A percentile compares a stretch with the other conserved stretches of the same genome.
Conservation (phyloP, 2,113 vertebrate genomes). For the Callocephalon fimbriatum region DNA sequence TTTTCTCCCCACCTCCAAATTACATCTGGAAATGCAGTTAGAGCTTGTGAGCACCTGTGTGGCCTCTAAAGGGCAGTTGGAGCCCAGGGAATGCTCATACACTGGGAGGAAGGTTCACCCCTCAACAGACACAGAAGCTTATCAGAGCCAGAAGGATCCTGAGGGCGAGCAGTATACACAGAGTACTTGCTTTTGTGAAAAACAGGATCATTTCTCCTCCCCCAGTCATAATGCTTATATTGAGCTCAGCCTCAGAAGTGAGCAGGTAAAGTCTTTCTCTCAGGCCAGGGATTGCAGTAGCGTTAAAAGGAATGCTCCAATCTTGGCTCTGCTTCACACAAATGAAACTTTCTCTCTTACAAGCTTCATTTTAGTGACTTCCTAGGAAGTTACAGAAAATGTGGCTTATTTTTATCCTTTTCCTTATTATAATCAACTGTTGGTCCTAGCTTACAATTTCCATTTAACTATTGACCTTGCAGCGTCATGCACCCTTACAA, state of each 20-base stretch:
- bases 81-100: background rate
- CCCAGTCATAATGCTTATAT: background rate
- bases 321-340: background rate
- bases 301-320: background rate
- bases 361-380: background rate
- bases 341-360: background rate
- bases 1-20: background rate
- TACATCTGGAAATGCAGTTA: background rate
- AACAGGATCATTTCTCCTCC: background rate
- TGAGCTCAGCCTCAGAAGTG: background rate
- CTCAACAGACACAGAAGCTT: background rate
- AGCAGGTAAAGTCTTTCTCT: background rate
- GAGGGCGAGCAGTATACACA: background rate
- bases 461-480: background rate
- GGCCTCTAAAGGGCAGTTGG: background rate
- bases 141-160: background rate
- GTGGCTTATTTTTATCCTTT: background rate
- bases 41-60: background rate
- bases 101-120: background rate
- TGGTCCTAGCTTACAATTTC: background rate
- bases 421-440: background rate
- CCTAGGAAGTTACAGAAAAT: background rate
- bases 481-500: background rate
- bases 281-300: background rate
- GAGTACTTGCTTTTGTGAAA: background rate